Evolutionary conservation across 2,113 vertebrate genomes (phyloP), one percentile per base, ranked within the genome.

Genomic region (Pseudois nayaur): DNA sequence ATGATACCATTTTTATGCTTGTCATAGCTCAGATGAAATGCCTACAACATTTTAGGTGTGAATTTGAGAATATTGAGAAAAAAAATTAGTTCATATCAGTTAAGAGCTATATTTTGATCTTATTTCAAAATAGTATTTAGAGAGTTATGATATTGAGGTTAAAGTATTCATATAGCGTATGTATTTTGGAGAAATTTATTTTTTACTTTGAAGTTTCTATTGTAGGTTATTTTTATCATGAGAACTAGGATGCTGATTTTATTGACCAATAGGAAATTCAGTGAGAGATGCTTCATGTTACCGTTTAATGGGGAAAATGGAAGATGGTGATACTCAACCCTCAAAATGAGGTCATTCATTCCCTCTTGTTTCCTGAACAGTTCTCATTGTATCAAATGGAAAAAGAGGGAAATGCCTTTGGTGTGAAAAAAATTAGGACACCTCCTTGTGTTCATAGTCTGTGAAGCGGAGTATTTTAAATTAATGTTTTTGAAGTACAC

Each of bases 181-280:
- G 4, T 89, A 74, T 82, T 97, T 97, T 88, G n/a, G 43, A 31
- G n/a, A 3, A 1, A 79, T 59, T 29, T 27, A 36, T 50, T 50
- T 59, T 71, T 67, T 43, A 48, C 31, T 27, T 71, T 27, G 74
- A 71, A 78, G 5, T 92, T 96, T 95, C 36, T 45, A 45, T 79
- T 93, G 6, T 95, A 94, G 27, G 25, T 74, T 87, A 87, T 87
- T 97, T 95, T 96, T 94, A 95, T 81, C 21, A 40, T 84, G 90
- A 93, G 25, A 76, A 78, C 11, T 94, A 64, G 50, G 13, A 64
- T 92, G 71, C 33, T 96, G 19, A 92, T 57, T 93, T 95, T 94
- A 89, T 76, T 88, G 81, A 91, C 29, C 11, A 82, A 60, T 79
- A 88, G 62, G 59, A 62, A 94, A 55, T 96, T 89, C 45, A 92